Percentiles rank a stretch among this genome's conserved stretches.
Evolutionary conservation across 2,888 invertebrate genomes (phyloP).

Genomic region (Phaedon cochleariae): DNA sequence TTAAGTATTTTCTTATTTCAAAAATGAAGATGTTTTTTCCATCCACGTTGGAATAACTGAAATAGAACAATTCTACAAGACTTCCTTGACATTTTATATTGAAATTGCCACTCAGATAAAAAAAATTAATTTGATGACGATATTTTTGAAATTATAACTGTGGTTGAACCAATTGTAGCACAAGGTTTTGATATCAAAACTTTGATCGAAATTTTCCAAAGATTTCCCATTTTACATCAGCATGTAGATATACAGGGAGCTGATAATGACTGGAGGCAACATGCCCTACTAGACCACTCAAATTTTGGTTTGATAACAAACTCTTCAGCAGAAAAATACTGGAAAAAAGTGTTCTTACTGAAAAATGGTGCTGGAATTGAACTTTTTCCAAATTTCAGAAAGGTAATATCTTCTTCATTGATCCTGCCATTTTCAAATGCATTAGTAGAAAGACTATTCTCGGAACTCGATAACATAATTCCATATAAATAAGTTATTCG

Average conservation of each 20-base stretch:
- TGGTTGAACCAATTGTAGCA: slow-evolving; percentile 29
- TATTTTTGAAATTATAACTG: slow-evolving; percentile 36
- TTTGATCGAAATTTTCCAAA: slow-evolving; percentile 24
- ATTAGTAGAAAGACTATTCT: slow-evolving; percentile 6
- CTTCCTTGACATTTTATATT: slow-evolving; percentile 27
- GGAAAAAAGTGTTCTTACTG: slow-evolving; percentile 9
- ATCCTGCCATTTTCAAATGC: slow-evolving; percentile 3
- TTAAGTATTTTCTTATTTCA: slow-evolving; percentile 7
- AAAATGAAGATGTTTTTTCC: slow-evolving; percentile 14
- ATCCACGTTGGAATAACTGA: too few relatives aligned
- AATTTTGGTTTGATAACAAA: background rate
- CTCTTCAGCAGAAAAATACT: slow-evolving; percentile 9
- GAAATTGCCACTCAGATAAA: slow-evolving; percentile 26
- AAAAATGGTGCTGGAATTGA: background rate
- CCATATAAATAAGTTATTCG: background rate
- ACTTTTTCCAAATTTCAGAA: slow-evolving; percentile 14
- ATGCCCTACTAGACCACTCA: slow-evolving; percentile 12
- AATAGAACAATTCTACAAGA: slow-evolving; percentile 13
- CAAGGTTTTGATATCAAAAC: slow-evolving; percentile 35
- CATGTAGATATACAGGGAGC: background rate
- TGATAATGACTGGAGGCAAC: slow-evolving; percentile 18
- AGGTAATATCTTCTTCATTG: slow-evolving; percentile 7
- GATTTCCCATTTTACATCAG: slow-evolving; percentile 35
- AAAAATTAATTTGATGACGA: slow-evolving; percentile 34
- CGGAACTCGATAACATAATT: background rate